These are phyloP conservation scores for Fundulus diaphanus DNA, from an alignment of 2,797 vertebrate species.

Conservation along the genomic window DNA sequence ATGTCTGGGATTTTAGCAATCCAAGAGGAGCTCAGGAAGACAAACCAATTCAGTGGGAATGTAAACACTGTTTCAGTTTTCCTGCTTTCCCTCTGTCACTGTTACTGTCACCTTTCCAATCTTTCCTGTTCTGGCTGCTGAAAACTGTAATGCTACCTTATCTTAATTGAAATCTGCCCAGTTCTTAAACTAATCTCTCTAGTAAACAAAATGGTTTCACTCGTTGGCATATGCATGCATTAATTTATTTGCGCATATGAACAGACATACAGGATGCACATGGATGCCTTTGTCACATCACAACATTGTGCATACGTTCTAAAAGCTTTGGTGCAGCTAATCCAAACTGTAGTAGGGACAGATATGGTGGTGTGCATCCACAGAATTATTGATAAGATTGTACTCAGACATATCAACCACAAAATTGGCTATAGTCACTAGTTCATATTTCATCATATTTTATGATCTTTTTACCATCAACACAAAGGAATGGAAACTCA, in stretches of 20 bases:
- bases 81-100: not conserved
- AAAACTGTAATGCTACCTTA: conserved; percentile 39
- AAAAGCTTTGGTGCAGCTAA: not conserved
- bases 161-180: conserved; percentile 70
- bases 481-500: too few relatives aligned
- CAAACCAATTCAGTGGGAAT: not conserved
- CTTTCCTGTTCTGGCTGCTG: conserved; percentile 21
- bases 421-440: not conserved
- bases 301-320: not conserved
- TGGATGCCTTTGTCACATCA: not conserved
- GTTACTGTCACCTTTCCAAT: conserved; percentile 27
- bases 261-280: conserved; percentile 35
- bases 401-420: not conserved
- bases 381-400: not conserved
- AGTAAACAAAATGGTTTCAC: conserved; percentile 49
- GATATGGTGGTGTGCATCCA: not conserved
- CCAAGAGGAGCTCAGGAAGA: not conserved
- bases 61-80: not conserved
- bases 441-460: not conserved
- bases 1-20: not conserved
- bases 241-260: conserved; percentile 3
- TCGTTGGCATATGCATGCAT: conserved; percentile 22
- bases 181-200: conserved; percentile 53
- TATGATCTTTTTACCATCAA: too few relatives aligned
- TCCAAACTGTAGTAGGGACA: not conserved